phyloP scores from a whole-genome alignment of 2,797 vertebrate species.

The Ptychobarbus kaznakovi region DNA sequence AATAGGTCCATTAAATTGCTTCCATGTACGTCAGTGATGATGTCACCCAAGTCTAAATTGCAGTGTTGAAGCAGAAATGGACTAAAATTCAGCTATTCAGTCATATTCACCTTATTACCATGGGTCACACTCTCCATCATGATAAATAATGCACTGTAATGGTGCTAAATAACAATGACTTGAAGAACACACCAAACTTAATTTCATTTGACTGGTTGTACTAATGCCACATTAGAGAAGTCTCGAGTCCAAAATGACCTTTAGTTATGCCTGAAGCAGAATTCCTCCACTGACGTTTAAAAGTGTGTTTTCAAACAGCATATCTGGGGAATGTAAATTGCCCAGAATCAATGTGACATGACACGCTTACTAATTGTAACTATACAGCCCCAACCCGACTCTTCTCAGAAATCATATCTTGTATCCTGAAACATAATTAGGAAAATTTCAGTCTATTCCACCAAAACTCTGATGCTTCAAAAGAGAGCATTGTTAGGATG shows the following conservation, averaged over 20 bases:
- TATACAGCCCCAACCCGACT: not conserved
- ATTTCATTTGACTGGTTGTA: slow-evolving; percentile 9
- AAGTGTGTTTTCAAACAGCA: not conserved
- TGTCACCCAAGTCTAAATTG: not conserved
- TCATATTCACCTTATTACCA: not conserved
- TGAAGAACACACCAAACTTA: slow-evolving; percentile 16
- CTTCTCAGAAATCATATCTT: too few species aligned
- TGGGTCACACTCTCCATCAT: not conserved
- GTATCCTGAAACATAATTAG: too few species aligned
- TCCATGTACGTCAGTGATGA: not conserved
- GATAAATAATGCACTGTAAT: not conserved
- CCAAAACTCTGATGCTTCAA: too few species aligned
- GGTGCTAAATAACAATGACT: not conserved
- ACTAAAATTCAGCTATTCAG: not conserved
- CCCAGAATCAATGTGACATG: not conserved
- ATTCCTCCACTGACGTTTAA: slow-evolving; percentile 1
- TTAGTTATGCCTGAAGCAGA: not conserved
- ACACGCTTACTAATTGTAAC: not conserved
- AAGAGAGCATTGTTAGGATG: too few species aligned
- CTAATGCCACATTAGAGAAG: slow-evolving; percentile 21
- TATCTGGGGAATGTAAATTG: not conserved
- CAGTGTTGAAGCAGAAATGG: not conserved
- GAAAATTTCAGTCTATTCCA: too few species aligned
- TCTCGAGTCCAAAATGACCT: slow-evolving; percentile 6
- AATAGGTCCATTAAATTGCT: not conserved